These are phyloP conservation scores for Drosophila bipectinata DNA, from an alignment of 1,140 invertebrate species.

Conservation along the genomic window DNA sequence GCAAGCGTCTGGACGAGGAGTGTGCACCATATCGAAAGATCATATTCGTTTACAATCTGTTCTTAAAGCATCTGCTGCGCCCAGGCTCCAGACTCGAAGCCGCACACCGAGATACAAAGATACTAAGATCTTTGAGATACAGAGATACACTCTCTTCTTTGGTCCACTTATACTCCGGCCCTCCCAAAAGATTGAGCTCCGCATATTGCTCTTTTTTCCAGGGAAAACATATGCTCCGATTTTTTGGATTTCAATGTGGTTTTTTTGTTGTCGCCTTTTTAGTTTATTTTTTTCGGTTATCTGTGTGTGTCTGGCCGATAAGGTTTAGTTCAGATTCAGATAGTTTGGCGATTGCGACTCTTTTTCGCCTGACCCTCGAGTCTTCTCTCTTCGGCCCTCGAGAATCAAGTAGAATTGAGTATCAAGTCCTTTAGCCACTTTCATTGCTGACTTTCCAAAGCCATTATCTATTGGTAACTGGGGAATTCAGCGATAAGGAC, in stretches of 20 bases:
- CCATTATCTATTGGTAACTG: neutral
- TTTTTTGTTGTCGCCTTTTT: constrained; percentile 9
- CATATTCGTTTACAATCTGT: constrained; percentile 81
- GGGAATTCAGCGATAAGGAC: constrained; percentile 14
- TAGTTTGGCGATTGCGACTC: constrained; percentile 38
- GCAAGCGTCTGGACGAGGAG: constrained; percentile 54
- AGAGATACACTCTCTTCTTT: constrained; percentile 10
- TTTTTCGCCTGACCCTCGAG: constrained; percentile 20
- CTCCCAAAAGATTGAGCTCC: constrained; percentile 38
- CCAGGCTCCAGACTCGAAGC: constrained; percentile 30
- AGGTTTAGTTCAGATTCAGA: constrained; percentile 11
- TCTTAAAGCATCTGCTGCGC: constrained; percentile 73
- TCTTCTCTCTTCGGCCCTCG: constrained; percentile 4
- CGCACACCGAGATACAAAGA: constrained; percentile 14
- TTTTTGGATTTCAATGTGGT: constrained; percentile 32
- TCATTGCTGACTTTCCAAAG: neutral
- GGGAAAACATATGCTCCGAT: constrained; percentile 75
- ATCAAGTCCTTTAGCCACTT: neutral
- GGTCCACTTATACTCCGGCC: constrained; percentile 35
- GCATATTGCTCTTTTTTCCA: constrained; percentile 59
- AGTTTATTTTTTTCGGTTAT: constrained; percentile 30
- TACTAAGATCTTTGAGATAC: constrained; percentile 2
- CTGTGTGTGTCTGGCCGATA: constrained; percentile 59
- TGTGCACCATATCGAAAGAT: constrained; percentile 78
- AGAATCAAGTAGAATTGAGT: constrained; percentile 4